These are phyloP conservation scores for Buathra laborator DNA, from an alignment of 2,888 invertebrate species.

Conservation along the genomic window DNA sequence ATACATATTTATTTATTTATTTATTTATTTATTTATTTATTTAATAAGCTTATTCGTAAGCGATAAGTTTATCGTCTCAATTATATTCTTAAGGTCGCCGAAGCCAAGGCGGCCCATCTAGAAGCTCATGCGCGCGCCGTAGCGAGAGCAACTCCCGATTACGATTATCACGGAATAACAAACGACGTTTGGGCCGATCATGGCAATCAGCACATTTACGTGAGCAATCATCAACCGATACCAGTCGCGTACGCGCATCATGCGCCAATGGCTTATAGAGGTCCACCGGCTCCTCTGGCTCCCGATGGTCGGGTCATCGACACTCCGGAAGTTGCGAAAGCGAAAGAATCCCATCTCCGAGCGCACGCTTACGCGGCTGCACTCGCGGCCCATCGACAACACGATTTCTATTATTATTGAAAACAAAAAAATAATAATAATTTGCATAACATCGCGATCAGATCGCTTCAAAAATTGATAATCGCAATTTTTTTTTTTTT, in stretches of 20 bases:
- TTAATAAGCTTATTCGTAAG: neutral
- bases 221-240: slow-evolving; percentile 60
- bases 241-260: slow-evolving; percentile 74
- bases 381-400: slow-evolving; percentile 71
- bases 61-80: neutral
- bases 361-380: slow-evolving; percentile 73
- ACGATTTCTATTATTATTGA: slow-evolving; percentile 63
- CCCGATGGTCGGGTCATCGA: slow-evolving; percentile 74
- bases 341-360: slow-evolving; percentile 74
- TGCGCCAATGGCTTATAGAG: slow-evolving; percentile 71
- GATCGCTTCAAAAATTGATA: slow-evolving; percentile 28
- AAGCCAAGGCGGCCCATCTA: slow-evolving; percentile 85
- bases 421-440: slow-evolving; percentile 1
- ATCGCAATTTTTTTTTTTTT: neutral
- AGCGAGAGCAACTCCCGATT: slow-evolving; percentile 74
- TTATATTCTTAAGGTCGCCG: slow-evolving; percentile 79
- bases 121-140: slow-evolving; percentile 81
- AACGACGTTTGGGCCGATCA: slow-evolving; percentile 71
- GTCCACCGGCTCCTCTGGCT: slow-evolving; percentile 73
- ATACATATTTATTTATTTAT: no score
- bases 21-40: neutral
- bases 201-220: slow-evolving; percentile 70
- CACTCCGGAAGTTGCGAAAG: slow-evolving; percentile 77
- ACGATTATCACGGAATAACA: slow-evolving; percentile 65
- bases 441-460: neutral